Percentiles rank a stretch among this genome's conserved stretches.
phyloP scores from a whole-genome alignment of 1,140 invertebrate genomes.

The Drosophila simulans region DNA sequence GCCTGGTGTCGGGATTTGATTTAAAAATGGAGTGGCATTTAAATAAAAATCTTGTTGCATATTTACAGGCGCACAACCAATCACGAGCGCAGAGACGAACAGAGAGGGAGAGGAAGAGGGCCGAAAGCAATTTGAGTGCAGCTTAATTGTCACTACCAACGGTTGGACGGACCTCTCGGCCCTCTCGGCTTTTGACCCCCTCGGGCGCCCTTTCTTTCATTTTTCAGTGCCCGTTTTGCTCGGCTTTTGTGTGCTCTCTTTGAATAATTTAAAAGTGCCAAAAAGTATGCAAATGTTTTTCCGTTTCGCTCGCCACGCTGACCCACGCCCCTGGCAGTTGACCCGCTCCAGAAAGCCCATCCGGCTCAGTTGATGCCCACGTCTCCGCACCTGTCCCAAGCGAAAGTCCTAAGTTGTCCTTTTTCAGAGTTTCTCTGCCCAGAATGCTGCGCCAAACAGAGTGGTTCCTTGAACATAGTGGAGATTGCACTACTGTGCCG shows the following conservation, averaged over 20 bases:
- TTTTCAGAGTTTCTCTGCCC: background rate
- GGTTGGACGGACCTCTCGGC: background rate
- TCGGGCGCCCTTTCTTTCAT: background rate
- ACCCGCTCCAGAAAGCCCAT: background rate
- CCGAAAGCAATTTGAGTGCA: conserved; percentile 76
- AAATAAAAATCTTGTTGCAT: conserved; percentile 82
- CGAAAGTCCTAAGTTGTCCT: too few species aligned
- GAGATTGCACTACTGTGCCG: background rate
- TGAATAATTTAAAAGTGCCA: conserved; percentile 78
- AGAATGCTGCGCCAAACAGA: conserved; percentile 12
- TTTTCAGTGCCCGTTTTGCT: conserved; percentile 35
- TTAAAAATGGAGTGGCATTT: conserved; percentile 83
- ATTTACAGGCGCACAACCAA: conserved; percentile 57
- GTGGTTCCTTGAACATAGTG: background rate
- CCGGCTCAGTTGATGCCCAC: background rate
- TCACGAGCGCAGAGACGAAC: background rate
- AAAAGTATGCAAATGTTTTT: conserved; percentile 77
- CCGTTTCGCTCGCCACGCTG: conserved; percentile 3
- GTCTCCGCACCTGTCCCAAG: background rate
- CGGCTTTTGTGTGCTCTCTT: conserved; percentile 64
- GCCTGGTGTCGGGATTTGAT: conserved; percentile 73
- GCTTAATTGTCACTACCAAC: conserved; percentile 71
- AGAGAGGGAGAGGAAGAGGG: background rate
- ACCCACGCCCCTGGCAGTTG: conserved; percentile 3
- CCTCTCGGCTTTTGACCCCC: conserved; percentile 13